phyloP scores from a whole-genome alignment of 2,797 vertebrate species.

The Enteromius treurensis region DNA sequence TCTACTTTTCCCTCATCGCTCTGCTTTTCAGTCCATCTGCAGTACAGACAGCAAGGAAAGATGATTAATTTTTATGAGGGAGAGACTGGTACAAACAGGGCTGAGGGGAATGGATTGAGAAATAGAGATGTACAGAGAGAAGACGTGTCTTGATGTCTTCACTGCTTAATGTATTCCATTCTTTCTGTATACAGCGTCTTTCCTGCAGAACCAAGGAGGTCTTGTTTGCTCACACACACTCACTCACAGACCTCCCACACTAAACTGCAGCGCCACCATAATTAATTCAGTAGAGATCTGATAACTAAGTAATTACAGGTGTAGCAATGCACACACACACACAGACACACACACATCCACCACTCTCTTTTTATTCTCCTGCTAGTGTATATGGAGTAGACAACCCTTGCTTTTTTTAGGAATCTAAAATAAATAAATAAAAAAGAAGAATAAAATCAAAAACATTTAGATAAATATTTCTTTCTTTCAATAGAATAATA shows the following conservation, averaged over 20 bases:
- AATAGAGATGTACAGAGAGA: constrained; percentile 27
- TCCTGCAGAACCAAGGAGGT: constrained; percentile 35
- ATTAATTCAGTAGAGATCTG: constrained; percentile 51
- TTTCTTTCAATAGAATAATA: background rate
- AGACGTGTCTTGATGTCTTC: constrained; percentile 15
- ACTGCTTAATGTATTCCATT: constrained; percentile 45
- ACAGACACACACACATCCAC: constrained; percentile 3
- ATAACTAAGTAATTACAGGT: constrained; percentile 55
- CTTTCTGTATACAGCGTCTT: constrained; percentile 5
- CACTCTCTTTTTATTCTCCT: background rate
- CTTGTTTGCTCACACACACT: background rate
- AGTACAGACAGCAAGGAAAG: background rate
- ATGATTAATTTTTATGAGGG: constrained; percentile 3
- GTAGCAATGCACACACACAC: background rate
- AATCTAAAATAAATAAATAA: background rate
- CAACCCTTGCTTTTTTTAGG: background rate
- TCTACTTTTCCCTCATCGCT: background rate
- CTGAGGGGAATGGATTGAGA: constrained; percentile 17
- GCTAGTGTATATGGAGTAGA: background rate
- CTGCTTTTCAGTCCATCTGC: background rate
- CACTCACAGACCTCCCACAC: constrained; percentile 33
- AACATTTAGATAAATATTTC: too few species aligned
- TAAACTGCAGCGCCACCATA: constrained; percentile 37
- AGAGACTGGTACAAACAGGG: background rate
- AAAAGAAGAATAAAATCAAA: too few species aligned